A percentile compares a stretch with the other conserved stretches of the same genome.
These are phyloP conservation scores for Diachrysia chrysitis DNA, from an alignment of 2,888 invertebrate species.

Conservation along the genomic window DNA sequence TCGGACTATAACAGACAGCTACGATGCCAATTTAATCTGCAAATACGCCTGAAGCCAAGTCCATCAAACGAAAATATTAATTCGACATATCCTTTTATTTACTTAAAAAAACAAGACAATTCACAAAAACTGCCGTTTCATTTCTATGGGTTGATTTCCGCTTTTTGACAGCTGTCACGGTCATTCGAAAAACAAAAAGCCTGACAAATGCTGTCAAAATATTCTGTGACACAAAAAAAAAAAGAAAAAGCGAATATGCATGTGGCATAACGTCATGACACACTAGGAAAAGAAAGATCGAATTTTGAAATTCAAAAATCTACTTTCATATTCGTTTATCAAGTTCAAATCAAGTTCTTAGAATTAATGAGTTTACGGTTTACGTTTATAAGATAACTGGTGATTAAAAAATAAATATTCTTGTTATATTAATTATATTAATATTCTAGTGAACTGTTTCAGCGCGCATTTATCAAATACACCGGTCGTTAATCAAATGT, in stretches of 20 bases:
- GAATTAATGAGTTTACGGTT: background rate
- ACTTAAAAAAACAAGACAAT: background rate
- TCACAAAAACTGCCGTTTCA: background rate
- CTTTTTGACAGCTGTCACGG: background rate
- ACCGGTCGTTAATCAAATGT: constrained; percentile 39
- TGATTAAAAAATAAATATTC: constrained; percentile 36
- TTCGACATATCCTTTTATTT: background rate
- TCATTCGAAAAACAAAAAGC: background rate
- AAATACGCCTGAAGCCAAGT: background rate
- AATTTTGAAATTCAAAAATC: background rate
- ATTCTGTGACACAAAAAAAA: background rate
- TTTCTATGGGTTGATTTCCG: background rate
- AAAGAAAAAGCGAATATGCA: background rate
- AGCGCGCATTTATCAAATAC: constrained; percentile 40
- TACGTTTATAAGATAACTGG: background rate
- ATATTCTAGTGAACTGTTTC: constrained; percentile 24
- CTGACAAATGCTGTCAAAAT: background rate
- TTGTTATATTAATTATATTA: too few relatives aligned
- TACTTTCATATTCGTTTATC: background rate
- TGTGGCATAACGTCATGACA: background rate
- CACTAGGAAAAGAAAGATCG: background rate
- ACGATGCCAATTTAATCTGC: background rate
- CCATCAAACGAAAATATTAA: background rate
- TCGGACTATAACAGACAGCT: background rate
- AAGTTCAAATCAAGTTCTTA: too few relatives aligned